Percentiles rank a stretch among this genome's conserved stretches.
Evolutionary conservation across 2,888 invertebrate genomes (phyloP).

Genomic region (Metacarcinus magister): DNA sequence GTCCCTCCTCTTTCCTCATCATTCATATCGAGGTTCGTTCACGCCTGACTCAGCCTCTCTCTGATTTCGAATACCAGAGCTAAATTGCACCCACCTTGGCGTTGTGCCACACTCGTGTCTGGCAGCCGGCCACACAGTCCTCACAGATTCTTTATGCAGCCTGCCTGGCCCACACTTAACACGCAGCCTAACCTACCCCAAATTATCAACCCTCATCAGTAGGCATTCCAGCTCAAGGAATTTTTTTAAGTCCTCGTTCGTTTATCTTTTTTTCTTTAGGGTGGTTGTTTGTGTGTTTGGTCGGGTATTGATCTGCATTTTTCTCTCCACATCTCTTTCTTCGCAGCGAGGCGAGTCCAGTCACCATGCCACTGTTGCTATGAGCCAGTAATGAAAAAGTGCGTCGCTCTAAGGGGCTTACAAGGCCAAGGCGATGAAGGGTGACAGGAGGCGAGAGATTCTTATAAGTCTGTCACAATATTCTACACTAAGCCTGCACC

Average conservation of each 20-base stretch:
- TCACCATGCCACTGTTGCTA: neutral
- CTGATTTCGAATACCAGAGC: constrained; percentile 43
- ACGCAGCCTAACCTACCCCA: neutral
- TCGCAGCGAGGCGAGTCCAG: neutral
- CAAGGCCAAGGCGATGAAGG: neutral
- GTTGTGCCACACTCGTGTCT: neutral
- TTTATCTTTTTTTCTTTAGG: neutral
- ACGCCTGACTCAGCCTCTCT: constrained; percentile 23
- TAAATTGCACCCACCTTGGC: constrained; percentile 4
- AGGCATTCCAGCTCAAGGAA: neutral
- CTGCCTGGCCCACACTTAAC: neutral
- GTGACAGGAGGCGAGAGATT: neutral
- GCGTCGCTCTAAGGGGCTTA: constrained; percentile 16
- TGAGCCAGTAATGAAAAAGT: constrained; percentile 18
- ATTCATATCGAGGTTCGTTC: constrained; percentile 26
- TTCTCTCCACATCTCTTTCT: neutral
- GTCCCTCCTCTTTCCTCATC: constrained; percentile 22
- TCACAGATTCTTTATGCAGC: neutral
- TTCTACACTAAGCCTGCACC: neutral
- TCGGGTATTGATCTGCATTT: neutral
- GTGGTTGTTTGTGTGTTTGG: neutral
- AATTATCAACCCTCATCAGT: neutral
- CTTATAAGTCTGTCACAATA: neutral
- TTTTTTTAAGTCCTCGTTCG: neutral
- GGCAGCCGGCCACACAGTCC: neutral